Conservation (phyloP, 2,797 vertebrate genomes). For the Argya squamiceps region DNA sequence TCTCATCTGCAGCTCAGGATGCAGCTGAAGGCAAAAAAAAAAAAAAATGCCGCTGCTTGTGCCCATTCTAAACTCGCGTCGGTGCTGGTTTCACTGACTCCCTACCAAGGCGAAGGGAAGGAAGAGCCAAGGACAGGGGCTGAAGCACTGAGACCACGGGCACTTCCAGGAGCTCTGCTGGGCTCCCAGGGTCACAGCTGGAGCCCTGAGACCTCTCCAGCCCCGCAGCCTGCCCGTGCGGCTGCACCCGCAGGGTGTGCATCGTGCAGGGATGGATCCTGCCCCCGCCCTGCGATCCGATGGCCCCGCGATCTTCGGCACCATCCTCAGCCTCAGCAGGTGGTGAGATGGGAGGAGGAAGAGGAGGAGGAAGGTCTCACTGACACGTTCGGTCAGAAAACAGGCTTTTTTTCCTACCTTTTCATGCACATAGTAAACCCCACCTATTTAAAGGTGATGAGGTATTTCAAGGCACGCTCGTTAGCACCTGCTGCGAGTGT, state of each 20-base stretch:
- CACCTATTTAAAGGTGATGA: not conserved
- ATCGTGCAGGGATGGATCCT: not conserved
- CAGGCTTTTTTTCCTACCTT: not conserved
- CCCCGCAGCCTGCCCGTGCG: not conserved
- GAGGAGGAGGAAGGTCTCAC: not conserved
- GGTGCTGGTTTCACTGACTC: not conserved
- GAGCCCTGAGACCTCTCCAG: not conserved
- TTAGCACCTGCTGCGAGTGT: not conserved
- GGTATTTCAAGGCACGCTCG: not conserved
- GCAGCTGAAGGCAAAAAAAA: not conserved
- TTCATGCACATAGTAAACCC: not conserved
- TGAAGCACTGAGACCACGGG: accelerated
- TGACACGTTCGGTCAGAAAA: not conserved
- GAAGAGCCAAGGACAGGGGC: not conserved
- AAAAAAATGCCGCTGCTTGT: not conserved
- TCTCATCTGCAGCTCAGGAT: not conserved
- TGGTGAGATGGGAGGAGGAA: not conserved
- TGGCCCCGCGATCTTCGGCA: accelerated
- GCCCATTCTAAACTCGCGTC: not conserved
- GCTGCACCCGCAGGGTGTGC: accelerated
- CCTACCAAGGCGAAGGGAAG: not conserved
- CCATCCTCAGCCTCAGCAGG: not conserved
- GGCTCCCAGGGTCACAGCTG: not conserved
- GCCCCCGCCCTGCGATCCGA: accelerated
- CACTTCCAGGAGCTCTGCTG: not conserved